These are phyloP conservation scores for Anser brachyrhynchus DNA, from an alignment of 2,113 vertebrate species.

Conservation along the genomic window DNA sequence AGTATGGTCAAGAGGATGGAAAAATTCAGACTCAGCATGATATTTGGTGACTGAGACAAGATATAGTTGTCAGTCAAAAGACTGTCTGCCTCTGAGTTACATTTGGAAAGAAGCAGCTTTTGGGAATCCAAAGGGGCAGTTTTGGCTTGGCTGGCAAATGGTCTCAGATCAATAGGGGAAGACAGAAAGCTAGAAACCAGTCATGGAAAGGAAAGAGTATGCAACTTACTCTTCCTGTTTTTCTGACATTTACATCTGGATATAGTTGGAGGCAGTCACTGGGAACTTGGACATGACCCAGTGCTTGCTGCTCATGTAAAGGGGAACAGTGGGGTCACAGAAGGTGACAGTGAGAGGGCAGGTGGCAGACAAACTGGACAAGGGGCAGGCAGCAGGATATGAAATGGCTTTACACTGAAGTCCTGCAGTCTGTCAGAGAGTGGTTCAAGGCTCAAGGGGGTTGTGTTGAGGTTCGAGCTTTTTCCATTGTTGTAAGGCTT, in stretches of 20 bases:
- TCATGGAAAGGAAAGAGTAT: background rate
- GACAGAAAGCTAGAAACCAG: background rate
- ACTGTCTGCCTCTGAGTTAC: background rate
- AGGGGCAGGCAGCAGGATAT: background rate
- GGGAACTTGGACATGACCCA: background rate
- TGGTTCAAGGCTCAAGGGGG: background rate
- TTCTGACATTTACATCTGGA: background rate
- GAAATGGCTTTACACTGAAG: background rate
- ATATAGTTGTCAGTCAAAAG: background rate
- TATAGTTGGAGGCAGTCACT: background rate
- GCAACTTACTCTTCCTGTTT: background rate
- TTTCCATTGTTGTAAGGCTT: background rate
- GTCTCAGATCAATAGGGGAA: background rate
- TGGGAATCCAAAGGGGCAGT: background rate
- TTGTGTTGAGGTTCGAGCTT: background rate
- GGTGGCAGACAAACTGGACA: background rate
- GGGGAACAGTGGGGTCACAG: background rate
- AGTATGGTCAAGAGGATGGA: background rate
- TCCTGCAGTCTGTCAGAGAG: background rate
- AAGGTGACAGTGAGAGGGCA: rapidly evolving
- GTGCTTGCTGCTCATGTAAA: background rate
- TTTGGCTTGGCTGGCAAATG: background rate
- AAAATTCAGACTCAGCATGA: background rate
- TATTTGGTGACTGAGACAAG: background rate
- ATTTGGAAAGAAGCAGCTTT: background rate